phyloP scores from a whole-genome alignment of 2,113 vertebrate species.

The Excalfactoria chinensis region DNA sequence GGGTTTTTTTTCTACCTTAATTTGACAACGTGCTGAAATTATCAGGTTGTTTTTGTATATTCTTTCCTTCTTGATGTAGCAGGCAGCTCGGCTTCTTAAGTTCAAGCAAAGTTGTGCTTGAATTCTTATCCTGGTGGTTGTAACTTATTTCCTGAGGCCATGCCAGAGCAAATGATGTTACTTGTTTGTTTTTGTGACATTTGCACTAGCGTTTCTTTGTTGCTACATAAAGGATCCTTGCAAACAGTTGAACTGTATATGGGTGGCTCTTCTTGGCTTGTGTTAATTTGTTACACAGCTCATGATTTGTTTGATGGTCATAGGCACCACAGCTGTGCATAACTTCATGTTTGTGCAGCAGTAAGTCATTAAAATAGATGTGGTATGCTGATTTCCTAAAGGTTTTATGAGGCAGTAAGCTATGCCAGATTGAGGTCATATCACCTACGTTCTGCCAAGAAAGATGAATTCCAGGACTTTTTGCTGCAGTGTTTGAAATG shows the following conservation, averaged over 20 bases:
- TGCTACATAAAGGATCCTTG: constrained; percentile 37
- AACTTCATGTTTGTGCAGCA: constrained; percentile 41
- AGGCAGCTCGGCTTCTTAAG: background rate
- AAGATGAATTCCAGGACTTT: constrained; percentile 28
- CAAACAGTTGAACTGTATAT: background rate
- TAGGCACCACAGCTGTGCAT: constrained; percentile 57
- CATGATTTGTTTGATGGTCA: constrained; percentile 30
- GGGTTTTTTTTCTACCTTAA: background rate
- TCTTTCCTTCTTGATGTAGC: background rate
- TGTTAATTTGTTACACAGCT: background rate
- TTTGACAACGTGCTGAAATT: background rate
- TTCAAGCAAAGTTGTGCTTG: background rate
- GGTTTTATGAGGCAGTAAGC: constrained; percentile 27
- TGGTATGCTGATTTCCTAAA: constrained; percentile 29
- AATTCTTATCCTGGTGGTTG: constrained; percentile 2
- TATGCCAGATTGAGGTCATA: constrained; percentile 53
- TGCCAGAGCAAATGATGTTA: background rate
- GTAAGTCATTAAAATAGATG: constrained; percentile 21
- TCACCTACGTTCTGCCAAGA: constrained; percentile 33
- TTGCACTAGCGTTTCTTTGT: background rate
- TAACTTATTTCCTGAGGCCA: background rate
- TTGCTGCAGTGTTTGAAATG: background rate
- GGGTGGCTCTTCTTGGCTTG: constrained; percentile 50
- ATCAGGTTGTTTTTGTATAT: background rate
- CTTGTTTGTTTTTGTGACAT: background rate